A percentile compares a stretch with the other conserved stretches of the same genome.
These are phyloP conservation scores for Eretmochelys imbricata DNA, from an alignment of 2,113 vertebrate genomes.

Conservation along the genomic window DNA sequence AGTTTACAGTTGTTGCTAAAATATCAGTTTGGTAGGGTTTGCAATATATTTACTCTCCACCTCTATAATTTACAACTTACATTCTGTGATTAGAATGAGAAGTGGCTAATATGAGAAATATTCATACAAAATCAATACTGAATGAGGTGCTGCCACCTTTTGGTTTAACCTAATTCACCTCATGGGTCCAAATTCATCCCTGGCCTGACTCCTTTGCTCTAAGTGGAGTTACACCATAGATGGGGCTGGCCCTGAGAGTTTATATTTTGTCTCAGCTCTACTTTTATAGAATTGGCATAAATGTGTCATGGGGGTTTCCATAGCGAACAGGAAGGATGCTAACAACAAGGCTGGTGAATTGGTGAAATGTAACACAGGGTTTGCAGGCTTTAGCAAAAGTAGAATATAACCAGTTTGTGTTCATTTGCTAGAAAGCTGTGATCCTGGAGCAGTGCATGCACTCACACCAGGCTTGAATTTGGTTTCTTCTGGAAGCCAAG, in stretches of 20 bases:
- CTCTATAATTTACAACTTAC: slow-evolving; percentile 61
- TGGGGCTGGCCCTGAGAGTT: not conserved
- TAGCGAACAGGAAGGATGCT: rapidly evolving
- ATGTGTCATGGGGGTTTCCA: rapidly evolving
- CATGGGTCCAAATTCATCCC: slow-evolving; percentile 16
- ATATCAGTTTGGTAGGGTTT: slow-evolving; percentile 65
- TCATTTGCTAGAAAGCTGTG: not conserved
- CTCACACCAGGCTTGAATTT: not conserved
- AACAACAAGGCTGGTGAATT: not conserved
- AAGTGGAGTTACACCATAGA: not conserved
- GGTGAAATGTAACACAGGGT: not conserved
- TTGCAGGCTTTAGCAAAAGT: not conserved
- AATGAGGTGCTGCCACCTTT: slow-evolving; percentile 68
- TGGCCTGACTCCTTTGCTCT: slow-evolving; percentile 1
- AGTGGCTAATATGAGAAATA: slow-evolving; percentile 54
- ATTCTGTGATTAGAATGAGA: slow-evolving; percentile 53
- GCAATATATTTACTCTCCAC: slow-evolving; percentile 45
- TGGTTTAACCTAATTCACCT: slow-evolving; percentile 58
- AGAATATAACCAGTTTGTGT: not conserved
- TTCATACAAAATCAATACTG: slow-evolving; percentile 26
- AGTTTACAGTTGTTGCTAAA: slow-evolving; percentile 53
- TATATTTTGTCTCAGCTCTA: not conserved
- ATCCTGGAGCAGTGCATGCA: not conserved
- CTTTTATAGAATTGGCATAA: not conserved
- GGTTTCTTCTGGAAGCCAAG: not conserved